These are phyloP conservation scores for Lontra canadensis DNA, from an alignment of 2,113 vertebrate genomes.

Conservation along the genomic window DNA sequence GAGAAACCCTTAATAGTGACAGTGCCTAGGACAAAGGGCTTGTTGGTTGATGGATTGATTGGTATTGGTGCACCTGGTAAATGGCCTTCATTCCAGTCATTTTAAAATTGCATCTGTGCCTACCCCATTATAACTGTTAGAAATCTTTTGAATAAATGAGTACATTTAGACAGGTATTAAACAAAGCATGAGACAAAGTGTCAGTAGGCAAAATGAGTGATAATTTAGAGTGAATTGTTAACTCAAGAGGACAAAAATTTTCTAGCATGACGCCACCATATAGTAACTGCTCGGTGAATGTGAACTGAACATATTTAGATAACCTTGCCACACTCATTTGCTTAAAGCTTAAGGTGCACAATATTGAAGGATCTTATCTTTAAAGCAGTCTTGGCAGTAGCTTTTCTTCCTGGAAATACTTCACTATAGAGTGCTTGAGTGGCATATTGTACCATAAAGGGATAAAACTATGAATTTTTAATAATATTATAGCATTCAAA, in stretches of 20 bases:
- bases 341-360: not conserved
- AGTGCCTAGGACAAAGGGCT: not conserved
- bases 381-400: not conserved
- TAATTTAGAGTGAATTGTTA: slow-evolving; percentile 32
- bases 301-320: not conserved
- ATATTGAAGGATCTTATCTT: not conserved
- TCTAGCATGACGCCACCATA: not conserved
- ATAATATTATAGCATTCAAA: not conserved
- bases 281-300: slow-evolving; percentile 34
- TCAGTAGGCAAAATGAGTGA: slow-evolving; percentile 10
- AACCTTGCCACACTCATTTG: not conserved
- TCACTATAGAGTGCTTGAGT: not conserved
- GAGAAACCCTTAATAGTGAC: not conserved
- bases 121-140: not conserved
- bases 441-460: not conserved
- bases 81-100: slow-evolving; percentile 42
- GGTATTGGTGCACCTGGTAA: slow-evolving; percentile 32
- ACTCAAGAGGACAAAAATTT: not conserved
- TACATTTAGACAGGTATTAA: slow-evolving; percentile 21
- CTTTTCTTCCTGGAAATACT: not conserved
- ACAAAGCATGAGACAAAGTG: slow-evolving; percentile 25
- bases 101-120: slow-evolving; percentile 26
- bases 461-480: not conserved
- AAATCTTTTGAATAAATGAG: slow-evolving; percentile 34
- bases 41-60: not conserved